Conservation (phyloP, 2,113 vertebrate genomes). For the Hystrix brachyura region DNA sequence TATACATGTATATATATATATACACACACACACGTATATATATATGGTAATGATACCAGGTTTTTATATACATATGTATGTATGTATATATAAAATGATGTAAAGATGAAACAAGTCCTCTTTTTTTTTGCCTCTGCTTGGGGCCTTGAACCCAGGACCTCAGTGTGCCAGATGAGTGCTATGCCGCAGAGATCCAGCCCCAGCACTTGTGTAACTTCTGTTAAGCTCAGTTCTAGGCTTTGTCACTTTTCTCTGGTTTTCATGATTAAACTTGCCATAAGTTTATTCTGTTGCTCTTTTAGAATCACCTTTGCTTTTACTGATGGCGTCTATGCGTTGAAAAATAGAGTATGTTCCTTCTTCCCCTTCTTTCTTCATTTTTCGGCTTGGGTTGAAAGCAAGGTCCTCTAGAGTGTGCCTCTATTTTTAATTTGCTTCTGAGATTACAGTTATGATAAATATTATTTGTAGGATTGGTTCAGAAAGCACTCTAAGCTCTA, state of each 20-base stretch:
- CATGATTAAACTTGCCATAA: neutral
- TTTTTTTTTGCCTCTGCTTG: too few relatives aligned
- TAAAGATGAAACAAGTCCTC: constrained; percentile 1
- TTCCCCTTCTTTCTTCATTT: neutral
- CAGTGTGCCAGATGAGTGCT: too few relatives aligned
- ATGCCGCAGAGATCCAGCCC: too few relatives aligned
- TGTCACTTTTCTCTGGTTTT: neutral
- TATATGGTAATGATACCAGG: too few relatives aligned
- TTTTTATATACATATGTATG: too few relatives aligned
- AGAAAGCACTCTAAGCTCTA: neutral
- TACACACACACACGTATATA: too few relatives aligned
- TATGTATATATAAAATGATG: neutral
- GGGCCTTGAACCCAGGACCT: too few relatives aligned
- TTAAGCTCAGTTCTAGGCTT: neutral
- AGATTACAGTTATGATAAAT: neutral
- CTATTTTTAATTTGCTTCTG: constrained; percentile 1
- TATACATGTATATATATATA: too few relatives aligned
- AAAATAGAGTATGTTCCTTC: neutral
- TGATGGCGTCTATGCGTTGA: neutral
- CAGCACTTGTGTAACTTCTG: neutral
- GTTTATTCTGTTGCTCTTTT: neutral
- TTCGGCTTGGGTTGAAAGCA: neutral
- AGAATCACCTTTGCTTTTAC: constrained; percentile 31
- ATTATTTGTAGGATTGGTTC: neutral
- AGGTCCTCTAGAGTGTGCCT: neutral